Conservation (phyloP, 2,113 vertebrate genomes). For the Bagarius yarrelli region DNA sequence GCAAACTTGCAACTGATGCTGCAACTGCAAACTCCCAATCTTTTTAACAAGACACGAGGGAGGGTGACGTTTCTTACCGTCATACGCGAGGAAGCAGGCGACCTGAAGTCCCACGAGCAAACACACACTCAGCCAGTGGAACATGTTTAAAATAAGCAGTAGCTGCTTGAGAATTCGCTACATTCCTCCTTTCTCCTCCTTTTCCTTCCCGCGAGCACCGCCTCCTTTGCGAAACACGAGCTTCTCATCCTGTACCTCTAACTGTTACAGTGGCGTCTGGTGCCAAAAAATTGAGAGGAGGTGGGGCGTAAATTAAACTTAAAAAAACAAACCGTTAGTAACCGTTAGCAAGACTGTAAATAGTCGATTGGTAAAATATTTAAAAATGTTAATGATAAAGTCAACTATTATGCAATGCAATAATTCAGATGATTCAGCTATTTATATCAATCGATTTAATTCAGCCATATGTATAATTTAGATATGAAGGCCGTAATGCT, state of each 20-base stretch:
- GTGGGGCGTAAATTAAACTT: no score
- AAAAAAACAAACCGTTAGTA: no score
- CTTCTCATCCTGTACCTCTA: constrained; percentile 46
- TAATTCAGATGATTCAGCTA: no score
- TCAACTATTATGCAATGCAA: no score
- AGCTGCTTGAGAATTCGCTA: constrained; percentile 61
- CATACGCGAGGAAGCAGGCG: constrained; percentile 64
- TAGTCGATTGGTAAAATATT: no score
- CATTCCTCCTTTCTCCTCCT: constrained; percentile 62
- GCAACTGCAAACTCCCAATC: background rate
- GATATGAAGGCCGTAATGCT: no score
- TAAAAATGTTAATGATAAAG: no score
- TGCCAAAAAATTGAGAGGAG: no score
- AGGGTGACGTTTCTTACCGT: constrained; percentile 66
- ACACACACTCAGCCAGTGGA: constrained; percentile 63
- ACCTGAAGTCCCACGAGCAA: constrained; percentile 64
- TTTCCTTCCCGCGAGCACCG: constrained; percentile 55
- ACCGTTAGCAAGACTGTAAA: no score
- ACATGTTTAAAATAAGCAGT: constrained; percentile 62
- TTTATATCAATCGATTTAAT: no score
- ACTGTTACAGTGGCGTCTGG: no score
- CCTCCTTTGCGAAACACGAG: constrained; percentile 70
- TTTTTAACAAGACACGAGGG: background rate
- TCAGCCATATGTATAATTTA: no score
- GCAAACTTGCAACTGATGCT: background rate